phyloP scores from a whole-genome alignment of 2,888 invertebrate genomes.

The Ectemnius cavifrons region DNA sequence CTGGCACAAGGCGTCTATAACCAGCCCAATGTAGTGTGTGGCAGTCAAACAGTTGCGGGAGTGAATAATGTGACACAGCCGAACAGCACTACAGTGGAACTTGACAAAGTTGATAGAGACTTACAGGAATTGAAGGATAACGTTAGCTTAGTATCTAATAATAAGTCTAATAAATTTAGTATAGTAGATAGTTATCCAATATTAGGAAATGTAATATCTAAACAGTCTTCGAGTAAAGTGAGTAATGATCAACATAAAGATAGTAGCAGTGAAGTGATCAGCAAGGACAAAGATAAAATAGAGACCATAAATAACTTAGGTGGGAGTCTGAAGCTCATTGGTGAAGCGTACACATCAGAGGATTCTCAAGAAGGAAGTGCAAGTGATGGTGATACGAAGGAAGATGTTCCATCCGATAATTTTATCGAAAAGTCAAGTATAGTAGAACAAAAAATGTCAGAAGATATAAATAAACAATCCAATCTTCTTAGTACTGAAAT shows the following conservation, averaged over 20 bases:
- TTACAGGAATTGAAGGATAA: too few species aligned
- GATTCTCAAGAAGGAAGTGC: conserved; percentile 64
- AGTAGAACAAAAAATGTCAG: conserved; percentile 9
- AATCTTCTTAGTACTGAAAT: too few species aligned
- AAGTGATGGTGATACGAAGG: conserved; percentile 26
- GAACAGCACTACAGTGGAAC: too few species aligned
- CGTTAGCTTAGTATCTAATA: too few species aligned
- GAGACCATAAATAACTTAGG: conserved; percentile 36
- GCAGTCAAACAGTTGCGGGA: too few species aligned
- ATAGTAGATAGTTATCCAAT: too few species aligned
- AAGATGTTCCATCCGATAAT: conserved; percentile 5
- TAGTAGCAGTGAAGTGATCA: conserved; percentile 4
- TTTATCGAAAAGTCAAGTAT: conserved; percentile 7
- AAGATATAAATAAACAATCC: not conserved
- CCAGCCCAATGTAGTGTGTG: too few species aligned
- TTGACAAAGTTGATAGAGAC: too few species aligned
- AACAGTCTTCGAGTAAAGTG: too few species aligned
- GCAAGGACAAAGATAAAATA: conserved; percentile 4
- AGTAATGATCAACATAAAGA: not conserved
- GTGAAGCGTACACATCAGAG: conserved; percentile 69
- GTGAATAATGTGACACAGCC: too few species aligned
- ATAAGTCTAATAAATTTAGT: too few species aligned
- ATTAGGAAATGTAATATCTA: too few species aligned
- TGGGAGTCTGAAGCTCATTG: conserved; percentile 67
- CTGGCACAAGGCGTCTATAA: not conserved